Base-by-base conservation (phyloP, 2,888 invertebrate species). In the Polyploca ridens region DNA sequence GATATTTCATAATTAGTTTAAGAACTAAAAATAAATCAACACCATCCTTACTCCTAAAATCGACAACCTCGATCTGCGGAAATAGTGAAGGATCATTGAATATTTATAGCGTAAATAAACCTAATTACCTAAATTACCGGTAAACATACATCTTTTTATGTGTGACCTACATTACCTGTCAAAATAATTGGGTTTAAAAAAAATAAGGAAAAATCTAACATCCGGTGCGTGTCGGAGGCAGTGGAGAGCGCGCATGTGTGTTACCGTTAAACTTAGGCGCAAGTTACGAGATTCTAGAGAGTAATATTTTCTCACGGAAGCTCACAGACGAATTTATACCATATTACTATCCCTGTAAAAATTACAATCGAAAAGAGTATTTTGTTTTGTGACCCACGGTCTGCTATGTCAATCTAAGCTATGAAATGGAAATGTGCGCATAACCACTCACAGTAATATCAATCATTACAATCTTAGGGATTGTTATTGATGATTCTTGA, bases 141-240 rank as follows among this genome's bases (percentile, higher is more conserved):
- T 66, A 65, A 57, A 68, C 67, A 70, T 58, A 69, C 67, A 69
- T 59, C 35, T 49, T 66, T 71, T 70, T 69, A 69, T 72, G 67
- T 44, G 35, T 65, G 65, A 64, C 54, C 54, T 54, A 54, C 54
- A 54, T 54, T 19, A 54, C 14, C 16, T 54, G 19, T 54, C 19
- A 19, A 1, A 41, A 13, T 41, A 27, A 61, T 62, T 54, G 63
- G 8, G 61, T 11, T 58, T 41, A 4, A 57, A 58, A 27, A 57
- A 58, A 16, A n/a, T 44, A 41, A 19, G 61, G 61, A 61, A 73
- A 73, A 72, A 71, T 77, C 75, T 76, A 78, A 78, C 72, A 81
- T 89, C 83, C 84, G 83, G 78, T 72, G 73, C 79, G 75, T 74
- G 79, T 83, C 81, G 83, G 74, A 79, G 65, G 68, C 73, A 71